These are phyloP conservation scores for Melanargia galathea DNA, from an alignment of 2,888 invertebrate genomes.

Conservation along the genomic window DNA sequence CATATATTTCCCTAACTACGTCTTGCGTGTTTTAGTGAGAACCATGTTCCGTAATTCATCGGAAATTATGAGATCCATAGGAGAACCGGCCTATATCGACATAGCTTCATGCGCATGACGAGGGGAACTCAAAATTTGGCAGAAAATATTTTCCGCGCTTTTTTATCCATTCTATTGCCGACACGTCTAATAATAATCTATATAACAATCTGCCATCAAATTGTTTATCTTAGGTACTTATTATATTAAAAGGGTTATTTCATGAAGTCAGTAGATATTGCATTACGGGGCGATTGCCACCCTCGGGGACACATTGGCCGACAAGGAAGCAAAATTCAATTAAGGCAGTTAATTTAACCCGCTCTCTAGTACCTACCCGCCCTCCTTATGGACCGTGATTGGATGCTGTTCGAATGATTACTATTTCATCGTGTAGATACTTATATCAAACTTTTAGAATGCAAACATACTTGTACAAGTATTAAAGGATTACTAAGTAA, in stretches of 20 bases:
- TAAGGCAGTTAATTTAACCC: slow-evolving; percentile 81
- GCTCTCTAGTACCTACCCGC: slow-evolving; percentile 60
- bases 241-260: slow-evolving; percentile 26
- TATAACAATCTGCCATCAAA: neutral
- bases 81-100: too few relatives aligned
- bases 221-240: slow-evolving; percentile 2
- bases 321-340: slow-evolving; percentile 81
- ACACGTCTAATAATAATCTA: too few relatives aligned
- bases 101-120: too few relatives aligned
- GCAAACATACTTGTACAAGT: neutral
- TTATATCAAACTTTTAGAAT: slow-evolving; percentile 11
- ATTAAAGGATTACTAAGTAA: too few relatives aligned
- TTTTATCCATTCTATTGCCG: too few relatives aligned
- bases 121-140: too few relatives aligned
- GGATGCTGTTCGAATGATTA: slow-evolving; percentile 51
- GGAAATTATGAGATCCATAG: too few relatives aligned
- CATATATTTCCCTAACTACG: too few relatives aligned
- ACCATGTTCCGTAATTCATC: too few relatives aligned
- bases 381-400: slow-evolving; percentile 64
- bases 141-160: too few relatives aligned
- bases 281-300: slow-evolving; percentile 31
- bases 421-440: slow-evolving; percentile 26
- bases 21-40: too few relatives aligned
- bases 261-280: slow-evolving; percentile 35
- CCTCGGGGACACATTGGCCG: slow-evolving; percentile 68